These are phyloP conservation scores for Podiceps cristatus DNA, from an alignment of 2,113 vertebrate species.

Conservation along the genomic window DNA sequence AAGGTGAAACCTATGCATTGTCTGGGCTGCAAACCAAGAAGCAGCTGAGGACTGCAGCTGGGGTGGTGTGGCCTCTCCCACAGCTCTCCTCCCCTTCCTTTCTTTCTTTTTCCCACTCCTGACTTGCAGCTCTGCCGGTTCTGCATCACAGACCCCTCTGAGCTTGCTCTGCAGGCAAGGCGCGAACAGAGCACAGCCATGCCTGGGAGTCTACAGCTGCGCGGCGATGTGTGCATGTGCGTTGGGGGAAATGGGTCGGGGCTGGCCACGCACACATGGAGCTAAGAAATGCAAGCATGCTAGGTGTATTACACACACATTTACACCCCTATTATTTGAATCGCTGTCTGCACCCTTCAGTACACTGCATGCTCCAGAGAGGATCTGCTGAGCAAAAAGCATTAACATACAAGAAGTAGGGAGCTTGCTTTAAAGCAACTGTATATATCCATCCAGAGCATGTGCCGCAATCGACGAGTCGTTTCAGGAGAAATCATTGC, in stretches of 20 bases:
- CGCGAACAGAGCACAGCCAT: background rate
- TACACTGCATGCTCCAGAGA: background rate
- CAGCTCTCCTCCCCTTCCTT: background rate
- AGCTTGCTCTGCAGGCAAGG: background rate
- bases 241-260: background rate
- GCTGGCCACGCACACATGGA: accelerated
- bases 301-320: background rate
- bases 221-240: accelerated
- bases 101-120: background rate
- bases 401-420: background rate
- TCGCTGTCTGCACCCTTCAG: background rate
- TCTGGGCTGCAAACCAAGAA: background rate
- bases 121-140: background rate
- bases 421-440: background rate
- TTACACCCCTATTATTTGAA: background rate
- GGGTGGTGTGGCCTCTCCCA: accelerated
- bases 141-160: background rate
- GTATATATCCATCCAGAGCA: background rate
- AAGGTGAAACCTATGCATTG: background rate
- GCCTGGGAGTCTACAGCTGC: background rate
- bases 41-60: background rate
- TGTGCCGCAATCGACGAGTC: background rate
- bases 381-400: background rate
- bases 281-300: background rate
- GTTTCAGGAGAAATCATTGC: background rate